Percentiles rank a stretch among this genome's conserved stretches.
Conservation (phyloP, 1,140 invertebrate species). For the Diabrotica virgifera region DNA sequence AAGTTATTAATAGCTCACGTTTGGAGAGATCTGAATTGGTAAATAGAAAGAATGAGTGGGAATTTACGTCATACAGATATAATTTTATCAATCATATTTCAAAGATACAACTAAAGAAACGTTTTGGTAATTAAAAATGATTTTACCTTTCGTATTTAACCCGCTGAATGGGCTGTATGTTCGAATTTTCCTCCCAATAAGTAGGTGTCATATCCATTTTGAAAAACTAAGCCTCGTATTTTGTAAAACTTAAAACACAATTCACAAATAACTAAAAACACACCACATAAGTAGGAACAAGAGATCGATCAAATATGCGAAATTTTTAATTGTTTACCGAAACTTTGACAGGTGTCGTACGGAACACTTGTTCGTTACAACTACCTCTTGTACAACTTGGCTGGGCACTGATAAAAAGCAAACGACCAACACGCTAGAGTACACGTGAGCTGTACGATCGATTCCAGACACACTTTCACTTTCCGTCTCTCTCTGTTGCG, state of each 20-base stretch:
- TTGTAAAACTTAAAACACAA: slow-evolving; percentile 8
- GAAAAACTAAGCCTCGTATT: slow-evolving; percentile 5
- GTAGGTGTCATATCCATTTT: slow-evolving; percentile 37
- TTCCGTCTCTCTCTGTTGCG: slow-evolving; percentile 22
- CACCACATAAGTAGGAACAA: neutral
- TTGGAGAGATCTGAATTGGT: slow-evolving; percentile 10
- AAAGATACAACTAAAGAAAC: neutral
- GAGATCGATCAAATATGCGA: neutral
- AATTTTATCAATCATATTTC: slow-evolving; percentile 9
- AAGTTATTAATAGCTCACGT: slow-evolving; percentile 22
- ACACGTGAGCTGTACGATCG: slow-evolving; percentile 35
- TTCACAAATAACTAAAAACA: slow-evolving; percentile 3
- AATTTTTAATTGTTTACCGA: slow-evolving; percentile 22
- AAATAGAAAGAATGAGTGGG: slow-evolving; percentile 16
- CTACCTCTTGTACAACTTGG: slow-evolving; percentile 24
- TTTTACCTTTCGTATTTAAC: slow-evolving; percentile 40
- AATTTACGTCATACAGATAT: slow-evolving; percentile 28
- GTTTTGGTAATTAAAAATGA: neutral
- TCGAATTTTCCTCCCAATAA: slow-evolving; percentile 39
- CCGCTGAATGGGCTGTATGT: slow-evolving; percentile 33
- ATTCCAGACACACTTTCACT: slow-evolving; percentile 23
- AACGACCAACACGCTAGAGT: slow-evolving; percentile 36
- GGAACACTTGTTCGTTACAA: slow-evolving; percentile 10
- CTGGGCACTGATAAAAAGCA: slow-evolving; percentile 29
- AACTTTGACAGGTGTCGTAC: slow-evolving; percentile 26